Conservation (phyloP, 2,113 vertebrate species). For the Hippoglossus stenolepis region DNA sequence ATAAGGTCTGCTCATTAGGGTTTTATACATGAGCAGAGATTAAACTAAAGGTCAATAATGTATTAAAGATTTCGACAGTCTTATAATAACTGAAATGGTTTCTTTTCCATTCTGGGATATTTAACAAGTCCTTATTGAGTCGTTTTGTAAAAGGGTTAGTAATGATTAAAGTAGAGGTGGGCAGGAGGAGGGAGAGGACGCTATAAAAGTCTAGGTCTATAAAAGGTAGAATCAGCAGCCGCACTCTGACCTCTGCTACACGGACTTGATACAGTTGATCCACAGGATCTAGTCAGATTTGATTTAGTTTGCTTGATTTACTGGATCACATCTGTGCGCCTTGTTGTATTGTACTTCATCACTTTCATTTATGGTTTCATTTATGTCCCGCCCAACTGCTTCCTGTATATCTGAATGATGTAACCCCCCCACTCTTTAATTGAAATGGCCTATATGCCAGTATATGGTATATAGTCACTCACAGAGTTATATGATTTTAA, state of each 20-base stretch:
- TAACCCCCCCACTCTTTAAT: not conserved
- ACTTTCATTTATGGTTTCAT: too few species aligned
- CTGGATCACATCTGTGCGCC: not conserved
- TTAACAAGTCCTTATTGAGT: constrained; percentile 35
- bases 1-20: not conserved
- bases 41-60: not conserved
- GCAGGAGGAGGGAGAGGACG: constrained; percentile 9
- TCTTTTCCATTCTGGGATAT: not conserved
- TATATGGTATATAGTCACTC: not conserved
- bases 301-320: constrained; percentile 30
- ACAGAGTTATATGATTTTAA: not conserved
- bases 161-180: constrained; percentile 4
- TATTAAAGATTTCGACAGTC: not conserved
- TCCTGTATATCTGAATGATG: not conserved
- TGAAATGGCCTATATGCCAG: not conserved
- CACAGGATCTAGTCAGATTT: constrained; percentile 33
- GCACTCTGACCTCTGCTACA: constrained; percentile 17
- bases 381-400: not conserved
- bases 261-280: constrained; percentile 11
- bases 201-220: constrained; percentile 29
- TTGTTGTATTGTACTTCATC: not conserved
- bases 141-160: constrained; percentile 16
- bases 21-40: not conserved
- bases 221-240: constrained; percentile 59
- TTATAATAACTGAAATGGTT: not conserved